Base-by-base conservation (phyloP, 2,113 vertebrate genomes). In the Megalops atlanticus region DNA sequence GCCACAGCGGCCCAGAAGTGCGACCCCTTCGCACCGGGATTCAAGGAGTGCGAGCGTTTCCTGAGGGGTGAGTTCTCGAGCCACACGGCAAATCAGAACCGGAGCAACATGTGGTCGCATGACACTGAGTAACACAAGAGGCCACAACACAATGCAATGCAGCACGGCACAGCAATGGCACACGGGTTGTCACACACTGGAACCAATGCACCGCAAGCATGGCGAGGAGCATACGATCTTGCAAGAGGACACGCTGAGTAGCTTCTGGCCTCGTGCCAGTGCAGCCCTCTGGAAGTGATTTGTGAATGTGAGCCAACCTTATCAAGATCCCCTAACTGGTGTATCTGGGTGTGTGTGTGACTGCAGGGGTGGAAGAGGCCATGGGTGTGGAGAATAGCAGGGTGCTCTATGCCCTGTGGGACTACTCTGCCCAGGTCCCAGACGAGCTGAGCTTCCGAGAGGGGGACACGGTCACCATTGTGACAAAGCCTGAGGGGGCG, bases 361-460 rank as follows among this genome's bases (percentile, higher is more conserved):
- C 52, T 78, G 24, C 91, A 97, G 96, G 95, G 0, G 91, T 94
- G 74, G 95, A 96, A 92, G 94, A 95, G 78, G 90, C 90, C 71
- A 95, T 96, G 96, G 97, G 97, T 0, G 87, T 92, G 83, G 93
- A 95, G 83, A 94, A 97, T 91, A 93, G 84, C 0, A 96, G 96
- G 0, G 92, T 94, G 41, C 88, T 98, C 16, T 97, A 97, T 0
- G 96, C 96, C 0, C 92, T 98, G 27, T 97, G 96, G 96, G 94
- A 90, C 87, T 96, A 97, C 89, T 92, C 94, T 0, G 94, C 95
- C 0, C 96, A 96, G 90, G 91, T 95, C 0, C 74, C 90, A 0
- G 96, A 97, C 0, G 96, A 97, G 90, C 93, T 97, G 78, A 95
- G 94, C 16, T 96, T 97, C 90, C 94, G 84, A 0, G 96, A 97